Base-by-base conservation (phyloP, 1,140 invertebrate genomes). In the Papilio aristodemus region DNA sequence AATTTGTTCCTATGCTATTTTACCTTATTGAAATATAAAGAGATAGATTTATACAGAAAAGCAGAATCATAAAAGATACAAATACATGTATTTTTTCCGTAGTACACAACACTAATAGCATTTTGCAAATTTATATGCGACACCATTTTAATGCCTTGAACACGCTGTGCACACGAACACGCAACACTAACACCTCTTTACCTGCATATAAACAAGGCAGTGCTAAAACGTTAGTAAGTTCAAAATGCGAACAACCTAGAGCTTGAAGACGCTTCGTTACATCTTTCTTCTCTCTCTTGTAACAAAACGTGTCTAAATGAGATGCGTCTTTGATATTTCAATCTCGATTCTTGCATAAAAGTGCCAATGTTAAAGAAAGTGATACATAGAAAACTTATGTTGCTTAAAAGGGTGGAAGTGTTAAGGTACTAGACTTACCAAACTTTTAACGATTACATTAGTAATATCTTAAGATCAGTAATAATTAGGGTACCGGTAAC, bases 41-140 rank as follows among this genome's bases (percentile, higher is more conserved):
- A n/a, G n/a, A n/a, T n/a, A n/a, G 27, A 6, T 32, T 32, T 32
- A 6, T 2, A 8, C 4, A 54, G 5, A 22, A 7, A 9, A 46
- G 9, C 0, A 11, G 17, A 50, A 10, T 10, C 8, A 50, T 19
- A 46, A 8, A 10, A 19, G 2, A 11, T n/a, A 50, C 46, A 14
- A 9, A 9, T 19, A 46, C 9, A 32, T 39, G 38, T 39, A 13
- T 13, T 10, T 11, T 11, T 38, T 11, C 11, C 7, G 13, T 39
- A 13, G 38, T 13, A 39, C 17, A 10, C 8, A 46, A 50, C 19
- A 25, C 4, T 54, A 54, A 54, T 54, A 22, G 46, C 19, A 54
- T 11, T 17, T 25, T 54, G 46, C 46, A 54, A 54, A 54, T 54
- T 22, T 54, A 54, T 50, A 50, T 54, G 46, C 46, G 46, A 54